Percentiles rank a stretch among this genome's conserved stretches.
phyloP scores from a whole-genome alignment of 37 sponge, comb jelly and placozoan genomes.

The Hormiphora californensis region DNA sequence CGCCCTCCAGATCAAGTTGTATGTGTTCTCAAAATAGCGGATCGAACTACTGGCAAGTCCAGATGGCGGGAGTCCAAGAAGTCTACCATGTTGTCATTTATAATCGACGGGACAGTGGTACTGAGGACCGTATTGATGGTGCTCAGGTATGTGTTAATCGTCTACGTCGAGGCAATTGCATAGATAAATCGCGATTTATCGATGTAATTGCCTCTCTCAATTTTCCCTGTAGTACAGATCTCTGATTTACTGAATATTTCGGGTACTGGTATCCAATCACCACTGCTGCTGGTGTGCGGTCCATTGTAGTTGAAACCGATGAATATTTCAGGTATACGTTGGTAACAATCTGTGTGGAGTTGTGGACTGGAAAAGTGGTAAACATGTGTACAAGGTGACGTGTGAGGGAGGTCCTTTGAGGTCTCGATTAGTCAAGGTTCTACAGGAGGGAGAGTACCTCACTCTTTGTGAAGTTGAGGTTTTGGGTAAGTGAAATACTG shows the following conservation, averaged over 20 bases:
- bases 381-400: not conserved
- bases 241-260: too few species aligned
- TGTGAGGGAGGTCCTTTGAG: too few species aligned
- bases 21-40: not conserved
- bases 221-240: too few species aligned
- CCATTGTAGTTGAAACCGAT: not conserved
- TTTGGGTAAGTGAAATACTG: not conserved
- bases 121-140: not conserved
- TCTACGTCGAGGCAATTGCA: too few species aligned
- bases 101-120: not conserved
- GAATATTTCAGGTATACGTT: not conserved
- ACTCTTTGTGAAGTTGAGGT: not conserved
- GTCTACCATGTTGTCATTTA: not conserved
- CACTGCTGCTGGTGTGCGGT: not conserved
- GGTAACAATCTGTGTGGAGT: not conserved
- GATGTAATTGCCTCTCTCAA: too few species aligned
- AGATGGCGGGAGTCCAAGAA: not conserved
- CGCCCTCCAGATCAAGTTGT: too few species aligned
- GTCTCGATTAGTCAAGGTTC: too few species aligned
- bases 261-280: not conserved
- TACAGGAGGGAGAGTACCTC: too few species aligned
- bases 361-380: not conserved
- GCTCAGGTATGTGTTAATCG: too few species aligned
- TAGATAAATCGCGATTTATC: too few species aligned
- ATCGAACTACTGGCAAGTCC: not conserved